Conservation (phyloP, 2,797 vertebrate species). For the Crocidura indochinensis region DNA sequence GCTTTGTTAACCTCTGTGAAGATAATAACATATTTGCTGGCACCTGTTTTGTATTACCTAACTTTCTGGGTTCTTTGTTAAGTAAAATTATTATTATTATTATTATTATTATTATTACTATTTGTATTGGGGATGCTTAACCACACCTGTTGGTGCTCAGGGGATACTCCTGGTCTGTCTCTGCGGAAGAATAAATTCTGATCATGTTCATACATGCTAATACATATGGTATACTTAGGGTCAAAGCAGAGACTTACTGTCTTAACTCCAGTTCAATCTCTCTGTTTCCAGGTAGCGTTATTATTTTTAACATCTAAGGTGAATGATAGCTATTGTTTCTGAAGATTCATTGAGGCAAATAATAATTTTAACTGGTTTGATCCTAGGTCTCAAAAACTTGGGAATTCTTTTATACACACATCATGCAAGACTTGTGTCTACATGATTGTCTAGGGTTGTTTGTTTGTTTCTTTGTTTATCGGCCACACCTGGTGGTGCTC, state of each 20-base stretch:
- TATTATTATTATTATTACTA: not conserved
- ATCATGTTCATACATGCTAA: too few species aligned
- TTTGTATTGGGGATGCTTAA: too few species aligned
- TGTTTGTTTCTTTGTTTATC: too few species aligned
- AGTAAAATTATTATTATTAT: too few species aligned
- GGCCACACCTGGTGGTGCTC: too few species aligned
- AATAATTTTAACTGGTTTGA: not conserved
- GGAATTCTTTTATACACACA: not conserved
- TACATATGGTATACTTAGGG: too few species aligned
- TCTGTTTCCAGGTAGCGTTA: not conserved
- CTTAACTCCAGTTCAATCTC: too few species aligned
- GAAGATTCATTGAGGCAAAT: not conserved
- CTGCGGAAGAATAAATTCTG: too few species aligned
- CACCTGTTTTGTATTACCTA: not conserved
- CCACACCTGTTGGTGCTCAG: too few species aligned
- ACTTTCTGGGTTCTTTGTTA: not conserved
- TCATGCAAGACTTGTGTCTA: not conserved
- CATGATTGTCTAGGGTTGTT: not conserved
- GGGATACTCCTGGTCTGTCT: too few species aligned
- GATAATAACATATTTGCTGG: not conserved
- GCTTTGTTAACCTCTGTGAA: slow-evolving; percentile 22
- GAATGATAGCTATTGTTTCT: not conserved
- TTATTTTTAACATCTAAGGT: not conserved
- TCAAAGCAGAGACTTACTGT: too few species aligned
- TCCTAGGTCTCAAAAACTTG: not conserved